Evolutionary conservation across 2,888 invertebrate genomes (phyloP), one percentile per base, ranked within the genome.

Genomic region (Acleris emargana): DNA sequence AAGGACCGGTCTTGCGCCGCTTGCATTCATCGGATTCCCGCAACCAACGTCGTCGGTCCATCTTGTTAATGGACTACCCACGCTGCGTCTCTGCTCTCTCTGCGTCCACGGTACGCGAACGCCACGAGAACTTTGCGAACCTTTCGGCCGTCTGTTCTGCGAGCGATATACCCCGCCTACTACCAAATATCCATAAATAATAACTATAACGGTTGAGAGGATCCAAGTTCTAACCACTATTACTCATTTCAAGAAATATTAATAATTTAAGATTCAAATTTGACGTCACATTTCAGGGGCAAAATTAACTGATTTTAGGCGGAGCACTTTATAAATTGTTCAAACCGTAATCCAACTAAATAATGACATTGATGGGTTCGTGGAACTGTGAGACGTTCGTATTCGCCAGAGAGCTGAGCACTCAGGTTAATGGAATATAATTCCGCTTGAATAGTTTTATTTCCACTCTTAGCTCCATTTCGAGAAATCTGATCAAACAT

Each of bases 371-470:
- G 42, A 49, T 32, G 49, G 49, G 43, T 55, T 54, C 11, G 49
- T 16, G 59, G 49, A 50, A 64, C 54, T 42, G 28, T 28, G 17
- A 38, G 54, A 58, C 32, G 28, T 50, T 60, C 59, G 28, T 59
- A 64, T 60, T 64, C 50, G 5, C 22, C 17, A 47, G 49, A 53
- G 22, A n/a, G 9, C 42, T 16, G 25, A 49, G 50, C 59, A 60
- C 64, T 64, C 47, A 64, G 20, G 54, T 64, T 60, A 64, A 64
- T 64, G 59, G 54, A 64, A 50, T 64, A 50, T 55, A 64, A 54
- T 55, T 32, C 17, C 28, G 4, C 32, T 20, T 4, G 38, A 42
- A 49, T 38, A 42, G 22, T 47, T 58, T 63, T 38, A 22, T 18
- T 32, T 18, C 25, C 49, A 42, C 50, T 55, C 42, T 50, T 42